A percentile compares a stretch with the other conserved stretches of the same genome.
Conservation (phyloP, 1,140 invertebrate species). For the Ridgeia piscesae region DNA sequence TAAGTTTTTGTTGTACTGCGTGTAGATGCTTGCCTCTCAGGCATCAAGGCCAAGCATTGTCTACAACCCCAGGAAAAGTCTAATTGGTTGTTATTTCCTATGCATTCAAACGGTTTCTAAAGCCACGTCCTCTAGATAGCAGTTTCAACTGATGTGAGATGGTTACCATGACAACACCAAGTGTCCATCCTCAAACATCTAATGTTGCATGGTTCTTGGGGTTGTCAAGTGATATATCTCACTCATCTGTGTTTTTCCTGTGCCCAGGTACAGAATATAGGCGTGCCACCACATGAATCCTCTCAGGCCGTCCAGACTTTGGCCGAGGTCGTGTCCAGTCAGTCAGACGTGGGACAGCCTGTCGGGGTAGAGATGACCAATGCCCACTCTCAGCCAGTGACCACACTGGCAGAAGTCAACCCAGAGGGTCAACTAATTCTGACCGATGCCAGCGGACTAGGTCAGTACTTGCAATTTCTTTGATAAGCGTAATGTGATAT, state of each 20-base stretch:
- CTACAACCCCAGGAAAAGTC: no score
- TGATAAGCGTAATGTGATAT: no score
- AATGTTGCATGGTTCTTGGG: no score
- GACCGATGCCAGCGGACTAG: conserved; percentile 70
- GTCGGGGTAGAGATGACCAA: conserved; percentile 17
- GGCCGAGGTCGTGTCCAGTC: conserved; percentile 68
- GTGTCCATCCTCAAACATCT: no score
- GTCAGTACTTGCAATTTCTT: neutral
- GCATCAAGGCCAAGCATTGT: no score
- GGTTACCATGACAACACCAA: no score
- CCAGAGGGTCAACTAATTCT: conserved; percentile 94
- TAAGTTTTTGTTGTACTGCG: neutral
- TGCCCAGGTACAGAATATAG: neutral
- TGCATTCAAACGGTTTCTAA: no score
- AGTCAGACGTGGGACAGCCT: conserved; percentile 61
- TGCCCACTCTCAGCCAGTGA: conserved; percentile 26
- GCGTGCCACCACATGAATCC: neutral
- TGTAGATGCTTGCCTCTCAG: no score
- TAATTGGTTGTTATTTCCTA: no score
- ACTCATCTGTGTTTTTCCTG: neutral
- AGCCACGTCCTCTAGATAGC: no score
- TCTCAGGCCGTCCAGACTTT: conserved; percentile 66
- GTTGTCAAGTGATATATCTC: neutral
- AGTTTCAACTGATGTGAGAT: no score
- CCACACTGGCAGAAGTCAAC: conserved; percentile 75